These are phyloP conservation scores for Tachina grossa DNA, from an alignment of 2,888 invertebrate species.

Conservation along the genomic window DNA sequence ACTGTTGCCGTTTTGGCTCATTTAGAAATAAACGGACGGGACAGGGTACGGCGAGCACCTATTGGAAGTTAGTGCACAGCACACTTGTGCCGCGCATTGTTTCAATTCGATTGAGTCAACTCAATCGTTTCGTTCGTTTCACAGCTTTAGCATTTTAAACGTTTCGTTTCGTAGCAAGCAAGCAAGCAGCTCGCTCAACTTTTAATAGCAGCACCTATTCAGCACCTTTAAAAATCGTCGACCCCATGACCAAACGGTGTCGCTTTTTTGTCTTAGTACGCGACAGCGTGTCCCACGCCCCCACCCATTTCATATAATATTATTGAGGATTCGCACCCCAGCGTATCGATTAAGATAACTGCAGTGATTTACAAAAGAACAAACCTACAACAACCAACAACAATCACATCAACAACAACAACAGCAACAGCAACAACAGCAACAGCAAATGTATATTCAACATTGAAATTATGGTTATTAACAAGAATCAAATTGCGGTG, in stretches of 20 bases:
- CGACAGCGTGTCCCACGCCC: slow-evolving; percentile 71
- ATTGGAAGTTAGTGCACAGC: slow-evolving; percentile 15
- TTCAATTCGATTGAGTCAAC: slow-evolving; percentile 48
- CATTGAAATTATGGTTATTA: slow-evolving; percentile 71
- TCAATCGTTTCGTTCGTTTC: slow-evolving; percentile 31
- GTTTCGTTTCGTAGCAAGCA: slow-evolving; percentile 27
- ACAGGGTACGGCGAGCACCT: background rate
- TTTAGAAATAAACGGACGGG: slow-evolving; percentile 49
- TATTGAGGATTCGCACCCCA: slow-evolving; percentile 69
- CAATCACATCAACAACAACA: slow-evolving; percentile 5
- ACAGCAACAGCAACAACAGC: slow-evolving; percentile 19
- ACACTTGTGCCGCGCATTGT: slow-evolving; percentile 43
- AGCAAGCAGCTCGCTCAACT: slow-evolving; percentile 41
- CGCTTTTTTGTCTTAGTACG: slow-evolving; percentile 64
- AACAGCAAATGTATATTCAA: slow-evolving; percentile 60
- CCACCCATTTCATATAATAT: slow-evolving; percentile 68
- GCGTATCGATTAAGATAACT: slow-evolving; percentile 71
- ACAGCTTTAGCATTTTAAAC: too few species aligned
- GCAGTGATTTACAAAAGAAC: slow-evolving; percentile 69
- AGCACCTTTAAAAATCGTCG: slow-evolving; percentile 68
- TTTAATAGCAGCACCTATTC: slow-evolving; percentile 62
- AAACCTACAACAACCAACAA: slow-evolving; percentile 37
- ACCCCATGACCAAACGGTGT: slow-evolving; percentile 71
- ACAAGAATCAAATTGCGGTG: slow-evolving; percentile 71
- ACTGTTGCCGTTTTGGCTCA: slow-evolving; percentile 57